phyloP scores from a whole-genome alignment of 2,797 vertebrate species.

The Spinibarbus caldwelli region DNA sequence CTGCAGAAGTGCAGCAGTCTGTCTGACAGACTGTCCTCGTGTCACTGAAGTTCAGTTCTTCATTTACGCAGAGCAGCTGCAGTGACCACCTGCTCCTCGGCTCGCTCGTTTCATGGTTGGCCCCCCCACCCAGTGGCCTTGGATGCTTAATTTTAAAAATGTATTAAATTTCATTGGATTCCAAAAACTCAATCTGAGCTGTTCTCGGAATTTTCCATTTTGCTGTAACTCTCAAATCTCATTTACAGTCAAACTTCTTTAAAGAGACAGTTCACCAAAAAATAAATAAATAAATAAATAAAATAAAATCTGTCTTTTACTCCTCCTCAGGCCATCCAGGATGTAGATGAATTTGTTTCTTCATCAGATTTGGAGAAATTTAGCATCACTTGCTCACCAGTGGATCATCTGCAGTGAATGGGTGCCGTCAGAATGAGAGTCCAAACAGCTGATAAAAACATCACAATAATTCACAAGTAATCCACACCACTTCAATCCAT shows the following conservation, averaged over 20 bases:
- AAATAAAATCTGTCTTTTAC: neutral
- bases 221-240: neutral
- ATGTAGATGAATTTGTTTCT: neutral
- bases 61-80: neutral
- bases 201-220: neutral
- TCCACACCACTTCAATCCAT: neutral
- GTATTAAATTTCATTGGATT: neutral
- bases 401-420: neutral
- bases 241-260: neutral
- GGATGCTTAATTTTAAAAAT: neutral
- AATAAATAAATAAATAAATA: too few species aligned
- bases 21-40: constrained; percentile 24
- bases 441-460: neutral
- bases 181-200: neutral
- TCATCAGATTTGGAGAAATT: neutral
- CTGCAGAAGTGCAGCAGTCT: constrained; percentile 4
- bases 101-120: too few species aligned
- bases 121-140: neutral
- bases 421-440: neutral
- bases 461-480: neutral
- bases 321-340: neutral
- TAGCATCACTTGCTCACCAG: accelerated
- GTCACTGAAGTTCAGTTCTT: constrained; percentile 3
- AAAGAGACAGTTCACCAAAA: neutral
- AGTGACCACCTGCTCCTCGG: constrained; percentile 6